These are phyloP conservation scores for Hydrocynus forskahlii DNA, from an alignment of 2,797 vertebrate species.

Conservation along the genomic window DNA sequence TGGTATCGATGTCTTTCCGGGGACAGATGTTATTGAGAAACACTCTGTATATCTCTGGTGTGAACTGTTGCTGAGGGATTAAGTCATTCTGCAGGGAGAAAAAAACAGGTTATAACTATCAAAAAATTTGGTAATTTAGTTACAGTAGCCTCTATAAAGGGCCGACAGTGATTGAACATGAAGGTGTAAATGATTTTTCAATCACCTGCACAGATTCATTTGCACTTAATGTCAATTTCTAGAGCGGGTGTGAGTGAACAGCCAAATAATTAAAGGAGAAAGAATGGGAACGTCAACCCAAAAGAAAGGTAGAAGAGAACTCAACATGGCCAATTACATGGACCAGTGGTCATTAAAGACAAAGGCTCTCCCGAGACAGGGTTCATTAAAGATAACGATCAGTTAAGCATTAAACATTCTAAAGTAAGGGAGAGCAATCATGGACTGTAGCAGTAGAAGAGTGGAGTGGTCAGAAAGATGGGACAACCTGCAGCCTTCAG, in stretches of 20 bases:
- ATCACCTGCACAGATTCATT: slow-evolving; percentile 8
- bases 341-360: slow-evolving; percentile 4
- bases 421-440: background rate
- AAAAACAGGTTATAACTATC: slow-evolving; percentile 19
- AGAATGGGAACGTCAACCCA: slow-evolving; percentile 2
- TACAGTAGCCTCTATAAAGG: background rate
- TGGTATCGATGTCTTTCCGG: slow-evolving; percentile 95
- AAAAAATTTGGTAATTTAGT: background rate
- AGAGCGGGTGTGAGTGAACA: background rate
- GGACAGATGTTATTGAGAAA: slow-evolving; percentile 94
- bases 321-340: slow-evolving; percentile 20
- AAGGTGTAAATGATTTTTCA: slow-evolving; percentile 7
- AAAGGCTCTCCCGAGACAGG: background rate
- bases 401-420: background rate
- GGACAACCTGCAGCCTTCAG: background rate
- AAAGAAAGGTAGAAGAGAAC: background rate
- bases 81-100: slow-evolving; percentile 86
- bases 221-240: slow-evolving; percentile 10
- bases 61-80: slow-evolving; percentile 94
- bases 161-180: background rate
- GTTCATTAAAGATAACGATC: slow-evolving; percentile 7
- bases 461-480: background rate
- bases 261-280: background rate
- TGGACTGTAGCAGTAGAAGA: background rate
- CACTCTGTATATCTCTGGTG: slow-evolving; percentile 88